These are phyloP conservation scores for Staurois parvus DNA, from an alignment of 2,797 vertebrate species.

Conservation along the genomic window DNA sequence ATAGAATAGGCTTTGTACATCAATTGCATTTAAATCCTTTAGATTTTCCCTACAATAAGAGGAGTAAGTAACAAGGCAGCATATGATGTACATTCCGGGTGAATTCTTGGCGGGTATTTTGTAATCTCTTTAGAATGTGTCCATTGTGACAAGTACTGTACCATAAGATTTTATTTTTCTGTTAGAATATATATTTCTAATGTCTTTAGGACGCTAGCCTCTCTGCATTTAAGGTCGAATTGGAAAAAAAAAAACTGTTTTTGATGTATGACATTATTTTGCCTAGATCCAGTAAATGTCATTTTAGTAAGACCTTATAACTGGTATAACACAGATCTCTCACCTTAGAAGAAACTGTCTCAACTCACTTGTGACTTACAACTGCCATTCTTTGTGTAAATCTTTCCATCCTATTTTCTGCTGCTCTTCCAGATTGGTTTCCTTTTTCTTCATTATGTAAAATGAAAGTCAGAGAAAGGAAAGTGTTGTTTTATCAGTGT, in stretches of 20 bases:
- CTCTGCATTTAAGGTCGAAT: constrained; percentile 32
- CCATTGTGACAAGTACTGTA: constrained; percentile 43
- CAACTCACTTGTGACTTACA: constrained; percentile 31
- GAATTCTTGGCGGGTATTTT: neutral
- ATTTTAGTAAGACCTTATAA: constrained; percentile 20
- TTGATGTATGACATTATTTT: constrained; percentile 46
- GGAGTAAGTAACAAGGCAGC: neutral
- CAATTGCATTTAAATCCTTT: neutral
- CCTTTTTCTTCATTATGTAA: constrained; percentile 14
- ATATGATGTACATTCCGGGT: neutral
- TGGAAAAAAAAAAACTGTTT: constrained; percentile 40
- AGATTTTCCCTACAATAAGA: neutral
- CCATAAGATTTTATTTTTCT: constrained; percentile 43
- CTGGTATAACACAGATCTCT: constrained; percentile 18
- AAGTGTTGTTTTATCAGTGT: constrained; percentile 62
- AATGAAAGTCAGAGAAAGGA: constrained; percentile 35
- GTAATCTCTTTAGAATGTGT: constrained; percentile 14
- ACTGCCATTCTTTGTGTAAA: constrained; percentile 50
- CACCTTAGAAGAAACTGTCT: constrained; percentile 40
- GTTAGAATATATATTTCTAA: constrained; percentile 30
- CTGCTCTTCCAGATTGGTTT: constrained; percentile 81
- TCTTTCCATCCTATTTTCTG: constrained; percentile 66
- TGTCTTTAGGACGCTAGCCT: constrained; percentile 20
- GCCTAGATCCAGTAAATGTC: constrained; percentile 30
- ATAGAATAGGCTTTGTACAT: constrained; percentile 24